These are phyloP conservation scores for Caerostris darwini DNA, from an alignment of 1,140 invertebrate genomes.

Conservation along the genomic window DNA sequence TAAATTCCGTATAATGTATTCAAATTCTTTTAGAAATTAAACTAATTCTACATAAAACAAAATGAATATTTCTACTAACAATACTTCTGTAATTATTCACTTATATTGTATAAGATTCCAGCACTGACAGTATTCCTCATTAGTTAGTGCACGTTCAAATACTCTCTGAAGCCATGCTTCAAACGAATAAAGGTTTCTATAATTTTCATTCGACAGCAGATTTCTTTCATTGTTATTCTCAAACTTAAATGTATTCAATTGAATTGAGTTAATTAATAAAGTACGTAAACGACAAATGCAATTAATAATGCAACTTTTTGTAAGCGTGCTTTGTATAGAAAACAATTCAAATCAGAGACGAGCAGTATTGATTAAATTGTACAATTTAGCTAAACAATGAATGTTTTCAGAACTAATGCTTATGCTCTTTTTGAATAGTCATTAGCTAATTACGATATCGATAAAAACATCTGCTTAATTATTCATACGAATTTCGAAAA, in stretches of 20 bases:
- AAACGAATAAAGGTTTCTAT: constrained; percentile 29
- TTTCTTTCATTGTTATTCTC: constrained; percentile 35
- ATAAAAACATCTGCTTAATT: constrained; percentile 10
- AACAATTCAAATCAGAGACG: constrained; percentile 29
- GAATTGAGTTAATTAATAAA: constrained; percentile 40
- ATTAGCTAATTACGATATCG: constrained; percentile 45
- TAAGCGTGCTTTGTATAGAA: constrained; percentile 27
- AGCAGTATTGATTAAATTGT: constrained; percentile 48
- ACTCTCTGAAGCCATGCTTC: not conserved
- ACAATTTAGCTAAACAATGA: constrained; percentile 40
- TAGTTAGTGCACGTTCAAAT: not conserved
- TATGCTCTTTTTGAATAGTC: constrained; percentile 46
- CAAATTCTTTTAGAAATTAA: not conserved
- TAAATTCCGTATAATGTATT: not conserved
- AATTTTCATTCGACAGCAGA: constrained; percentile 49
- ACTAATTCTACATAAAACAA: not conserved
- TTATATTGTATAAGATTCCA: not conserved
- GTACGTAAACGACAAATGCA: constrained; percentile 11
- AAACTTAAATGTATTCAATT: constrained; percentile 53
- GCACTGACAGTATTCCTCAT: not conserved
- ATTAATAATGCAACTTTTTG: constrained; percentile 51
- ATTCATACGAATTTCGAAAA: constrained; percentile 24
- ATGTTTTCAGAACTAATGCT: constrained; percentile 51
- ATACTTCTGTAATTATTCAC: not conserved
- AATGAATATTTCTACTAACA: not conserved